phyloP scores from a whole-genome alignment of 2,797 vertebrate genomes.

The Falco rusticolus region DNA sequence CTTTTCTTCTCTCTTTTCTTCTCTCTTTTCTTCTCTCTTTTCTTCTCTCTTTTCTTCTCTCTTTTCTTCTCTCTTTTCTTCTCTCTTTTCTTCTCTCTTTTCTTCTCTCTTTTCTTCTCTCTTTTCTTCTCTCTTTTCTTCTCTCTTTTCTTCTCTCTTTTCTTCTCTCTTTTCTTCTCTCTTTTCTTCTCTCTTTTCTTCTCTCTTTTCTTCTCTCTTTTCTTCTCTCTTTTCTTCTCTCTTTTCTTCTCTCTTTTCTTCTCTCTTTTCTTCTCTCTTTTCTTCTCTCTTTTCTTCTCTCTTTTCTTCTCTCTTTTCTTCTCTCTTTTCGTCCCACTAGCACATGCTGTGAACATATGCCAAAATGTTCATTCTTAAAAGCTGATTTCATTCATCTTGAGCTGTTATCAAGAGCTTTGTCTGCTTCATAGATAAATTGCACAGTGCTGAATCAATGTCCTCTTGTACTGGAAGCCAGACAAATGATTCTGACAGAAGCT shows the following conservation, averaged over 20 bases:
- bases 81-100: too few species aligned
- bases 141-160: not conserved
- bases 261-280: too few species aligned
- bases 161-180: too few species aligned
- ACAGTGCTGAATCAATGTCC: not conserved
- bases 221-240: not conserved
- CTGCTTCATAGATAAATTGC: slow-evolving; percentile 1
- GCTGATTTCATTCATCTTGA: slow-evolving; percentile 48
- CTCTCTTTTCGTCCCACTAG: not conserved
- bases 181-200: not conserved
- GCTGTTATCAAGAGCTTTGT: slow-evolving; percentile 17
- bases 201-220: not conserved
- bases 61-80: not conserved
- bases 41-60: too few species aligned
- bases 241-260: too few species aligned
- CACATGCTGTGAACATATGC: slow-evolving; percentile 4
- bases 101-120: not conserved
- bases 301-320: not conserved
- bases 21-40: not conserved
- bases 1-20: too few species aligned
- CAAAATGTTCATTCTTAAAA: slow-evolving; percentile 41
- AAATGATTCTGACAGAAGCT: not conserved
- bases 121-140: too few species aligned
- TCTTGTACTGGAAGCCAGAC: slow-evolving; percentile 36
- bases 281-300: too few species aligned